Percentiles rank a stretch among this genome's conserved stretches.
Evolutionary conservation across 2,797 vertebrate genomes (phyloP).

Genomic region (Pseudocheirus occidentalis): DNA sequence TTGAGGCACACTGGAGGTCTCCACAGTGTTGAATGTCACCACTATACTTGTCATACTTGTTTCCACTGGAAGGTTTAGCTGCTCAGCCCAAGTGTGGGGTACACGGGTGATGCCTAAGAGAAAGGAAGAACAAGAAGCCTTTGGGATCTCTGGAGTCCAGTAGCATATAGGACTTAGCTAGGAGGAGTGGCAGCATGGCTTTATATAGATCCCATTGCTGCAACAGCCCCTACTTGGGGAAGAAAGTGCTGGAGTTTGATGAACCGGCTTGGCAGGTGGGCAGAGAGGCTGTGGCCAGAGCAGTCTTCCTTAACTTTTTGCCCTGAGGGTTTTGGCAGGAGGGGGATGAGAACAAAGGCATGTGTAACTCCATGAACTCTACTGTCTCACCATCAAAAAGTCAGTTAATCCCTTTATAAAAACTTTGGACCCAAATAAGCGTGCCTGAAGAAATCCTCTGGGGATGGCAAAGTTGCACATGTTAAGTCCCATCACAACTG

Average conservation of each 20-base stretch:
- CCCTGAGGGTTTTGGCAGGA: not conserved
- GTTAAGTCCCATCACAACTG: conserved; percentile 12
- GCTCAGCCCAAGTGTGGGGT: not conserved
- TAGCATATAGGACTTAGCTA: conserved; percentile 1
- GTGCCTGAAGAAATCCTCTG: conserved; percentile 13
- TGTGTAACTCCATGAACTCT: not conserved
- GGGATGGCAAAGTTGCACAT: not conserved
- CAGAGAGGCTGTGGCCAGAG: not conserved
- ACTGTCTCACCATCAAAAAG: conserved; percentile 6
- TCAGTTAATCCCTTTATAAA: not conserved
- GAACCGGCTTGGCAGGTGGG: not conserved
- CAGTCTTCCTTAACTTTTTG: not conserved
- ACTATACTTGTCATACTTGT: not conserved
- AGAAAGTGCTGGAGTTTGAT: not conserved
- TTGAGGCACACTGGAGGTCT: not conserved
- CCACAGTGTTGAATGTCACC: not conserved
- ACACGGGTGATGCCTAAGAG: not conserved
- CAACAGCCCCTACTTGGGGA: not conserved
- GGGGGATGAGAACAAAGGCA: not conserved
- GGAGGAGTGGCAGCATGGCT: not conserved
- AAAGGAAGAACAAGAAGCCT: not conserved
- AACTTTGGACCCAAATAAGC: conserved; percentile 35
- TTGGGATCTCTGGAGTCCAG: not conserved
- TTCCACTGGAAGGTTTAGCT: not conserved
- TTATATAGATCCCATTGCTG: not conserved